Base-by-base conservation (phyloP, 2,888 invertebrate species). In the Megamerina dolium region DNA sequence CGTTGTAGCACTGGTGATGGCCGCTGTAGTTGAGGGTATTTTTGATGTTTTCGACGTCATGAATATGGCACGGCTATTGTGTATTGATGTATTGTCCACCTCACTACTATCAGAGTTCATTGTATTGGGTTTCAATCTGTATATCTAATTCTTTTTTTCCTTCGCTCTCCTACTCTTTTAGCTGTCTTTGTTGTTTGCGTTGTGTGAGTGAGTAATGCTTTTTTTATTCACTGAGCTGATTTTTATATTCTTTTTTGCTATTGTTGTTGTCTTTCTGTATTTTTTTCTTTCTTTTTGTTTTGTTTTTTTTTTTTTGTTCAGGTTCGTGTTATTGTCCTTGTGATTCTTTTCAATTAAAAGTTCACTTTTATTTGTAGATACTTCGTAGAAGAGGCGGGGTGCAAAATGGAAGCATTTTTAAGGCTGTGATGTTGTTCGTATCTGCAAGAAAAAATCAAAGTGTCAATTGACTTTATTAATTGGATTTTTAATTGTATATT, bases 61-160 rank as follows among this genome's bases (percentile, higher is more conserved):
- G 20, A 20, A 29, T 29, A 31, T 31, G 14, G 16, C 9, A 31
- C 4, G 31, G 10, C 43, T 38, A 33, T 43, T 43, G 21, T 14
- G 12, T 12, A 13, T 34, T 17, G 38, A 29, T n/a, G 43, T 27
- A 13, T 37, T 32, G 37, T 32, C 23, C 17, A 32, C 13, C 9
- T 31, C 34, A 13, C 17, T 38, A 19, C 29, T 27, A 21, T 43
- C 43, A n/a, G 43, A 38, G 29, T 43, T 43, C 43, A 43, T 43
- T 30, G 21, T 38, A 6, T n/a, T n/a, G n/a, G n/a, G n/a, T n/a
- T n/a, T n/a, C n/a, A n/a, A n/a, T n/a, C n/a, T n/a, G n/a, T n/a
- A n/a, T n/a, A n/a, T n/a, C n/a, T 23, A 8, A 10, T 23, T 23
- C 10, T 8, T 23, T 23, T 23, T 23, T 23, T 23, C 10, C 10